Conservation (phyloP, 1,140 invertebrate genomes). For the Ericerus pela region DNA sequence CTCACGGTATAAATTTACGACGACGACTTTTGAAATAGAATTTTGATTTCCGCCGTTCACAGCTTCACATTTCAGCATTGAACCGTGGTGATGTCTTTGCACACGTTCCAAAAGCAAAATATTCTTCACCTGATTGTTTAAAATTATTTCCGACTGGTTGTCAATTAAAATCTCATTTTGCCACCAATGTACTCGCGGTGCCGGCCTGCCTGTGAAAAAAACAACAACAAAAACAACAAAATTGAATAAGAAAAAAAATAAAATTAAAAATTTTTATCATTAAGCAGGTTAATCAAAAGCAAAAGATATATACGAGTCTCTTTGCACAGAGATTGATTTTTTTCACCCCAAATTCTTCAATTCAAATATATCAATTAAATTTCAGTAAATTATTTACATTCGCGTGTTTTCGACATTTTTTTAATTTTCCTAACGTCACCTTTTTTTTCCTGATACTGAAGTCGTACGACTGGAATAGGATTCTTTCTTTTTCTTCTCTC, state of each 20-base stretch:
- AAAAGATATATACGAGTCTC: too few relatives aligned
- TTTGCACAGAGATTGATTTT: too few relatives aligned
- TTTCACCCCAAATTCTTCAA: too few relatives aligned
- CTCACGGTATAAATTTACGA: constrained; percentile 35
- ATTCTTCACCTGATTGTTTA: constrained; percentile 29
- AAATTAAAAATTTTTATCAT: too few relatives aligned
- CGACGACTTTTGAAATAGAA: constrained; percentile 31
- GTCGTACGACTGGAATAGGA: too few relatives aligned
- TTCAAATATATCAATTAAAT: too few relatives aligned
- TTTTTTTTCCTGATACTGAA: too few relatives aligned
- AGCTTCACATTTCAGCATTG: constrained; percentile 32
- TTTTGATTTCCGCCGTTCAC: constrained; percentile 31
- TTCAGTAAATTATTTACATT: too few relatives aligned
- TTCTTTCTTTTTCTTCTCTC: too few relatives aligned
- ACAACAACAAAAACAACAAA: constrained; percentile 10
- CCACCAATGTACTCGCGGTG: constrained; percentile 40
- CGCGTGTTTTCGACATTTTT: too few relatives aligned
- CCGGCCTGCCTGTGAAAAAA: constrained; percentile 35
- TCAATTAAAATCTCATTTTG: constrained; percentile 36
- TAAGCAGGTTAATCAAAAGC: too few relatives aligned
- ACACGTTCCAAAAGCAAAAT: constrained; percentile 26
- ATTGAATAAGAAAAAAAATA: neutral
- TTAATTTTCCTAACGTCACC: too few relatives aligned
- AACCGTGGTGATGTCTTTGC: constrained; percentile 30
- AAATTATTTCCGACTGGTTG: constrained; percentile 34